Base-by-base conservation (phyloP, 2,888 invertebrate species). In the Sminthurides aquaticus region DNA sequence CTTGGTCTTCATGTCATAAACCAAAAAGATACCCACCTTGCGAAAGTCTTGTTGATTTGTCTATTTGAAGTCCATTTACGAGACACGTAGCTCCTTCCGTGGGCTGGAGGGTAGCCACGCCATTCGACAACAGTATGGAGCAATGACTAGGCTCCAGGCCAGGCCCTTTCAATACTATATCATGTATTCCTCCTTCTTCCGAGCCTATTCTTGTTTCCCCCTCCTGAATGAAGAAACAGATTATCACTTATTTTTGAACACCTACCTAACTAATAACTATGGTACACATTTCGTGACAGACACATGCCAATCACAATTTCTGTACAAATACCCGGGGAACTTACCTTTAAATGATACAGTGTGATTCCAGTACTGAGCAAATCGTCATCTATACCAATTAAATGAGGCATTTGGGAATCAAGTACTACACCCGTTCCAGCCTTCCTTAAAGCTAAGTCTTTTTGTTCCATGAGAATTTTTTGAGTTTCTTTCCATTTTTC, bases 401-500 rank as follows among this genome's bases (percentile, higher is more conserved):
- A 84, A 80, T 95, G 94, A 0, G 94, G 94, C 83, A 90, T 87
- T 77, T 92, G 91, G 0, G 92, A 92, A 78, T 92, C 91, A 58
- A 92, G 80, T 1, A 92, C 90, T 0, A 93, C 91, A 0, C 94
- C 94, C 0, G 89, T 85, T 0, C 91, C 91, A 54, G 91, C 89
- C 80, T 92, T 93, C 52, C 93, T 81, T 64, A 94, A 80, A 0
- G 91, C 93, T 27, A 92, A 80, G 2, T 91, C 90, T 77, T 89
- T 87, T 79, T 93, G 91, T 77, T 94, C 93, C 77, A 91, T 87
- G 43, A 91, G 80, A 74, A 92, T 92, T 74, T 88, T 87, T 77
- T 92, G 91, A 0, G 92, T 91, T 77, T 90, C 90, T 59, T 90
- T 84, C 94, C 94, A 94, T 78, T 93, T 93, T 77, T 92, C 91